These are phyloP conservation scores for Leptoteleia sp. DNA, from an alignment of 1,140 invertebrate species.

Conservation along the genomic window DNA sequence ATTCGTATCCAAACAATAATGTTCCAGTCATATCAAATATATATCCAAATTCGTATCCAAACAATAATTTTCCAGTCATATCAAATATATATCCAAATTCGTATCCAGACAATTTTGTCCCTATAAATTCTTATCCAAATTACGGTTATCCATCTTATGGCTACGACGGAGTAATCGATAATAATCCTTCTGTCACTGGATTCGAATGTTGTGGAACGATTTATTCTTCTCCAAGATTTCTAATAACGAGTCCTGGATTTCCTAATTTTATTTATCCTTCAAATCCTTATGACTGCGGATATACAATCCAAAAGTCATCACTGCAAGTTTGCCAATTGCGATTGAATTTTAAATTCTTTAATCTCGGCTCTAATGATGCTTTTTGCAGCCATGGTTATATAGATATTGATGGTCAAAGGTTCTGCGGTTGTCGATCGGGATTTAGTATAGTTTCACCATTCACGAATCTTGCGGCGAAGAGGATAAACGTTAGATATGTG, in stretches of 20 bases:
- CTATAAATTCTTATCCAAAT: conserved; percentile 22
- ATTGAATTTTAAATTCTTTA: conserved; percentile 82
- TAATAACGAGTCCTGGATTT: conserved; percentile 83
- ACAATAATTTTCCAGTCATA: no score
- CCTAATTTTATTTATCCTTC: conserved; percentile 67
- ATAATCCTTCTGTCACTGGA: no score
- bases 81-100: no score
- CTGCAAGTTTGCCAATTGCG: conserved; percentile 80
- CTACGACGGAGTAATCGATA: no score
- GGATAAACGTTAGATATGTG: conserved; percentile 57
- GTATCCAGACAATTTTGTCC: conserved; percentile 28
- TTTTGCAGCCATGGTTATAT: conserved; percentile 80
- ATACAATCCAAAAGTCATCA: conserved; percentile 79
- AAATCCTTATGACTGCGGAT: conserved; percentile 76
- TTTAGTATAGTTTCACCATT: conserved; percentile 73
- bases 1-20: conserved; percentile 32
- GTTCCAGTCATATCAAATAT: conserved; percentile 6
- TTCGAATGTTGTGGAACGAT: conserved; percentile 76
- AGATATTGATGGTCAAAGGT: conserved; percentile 81
- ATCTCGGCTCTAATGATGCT: conserved; percentile 77
- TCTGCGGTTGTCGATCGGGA: conserved; percentile 83
- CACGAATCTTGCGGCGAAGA: conserved; percentile 43
- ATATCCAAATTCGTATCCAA: conserved; percentile 20
- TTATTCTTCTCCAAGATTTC: conserved; percentile 79
- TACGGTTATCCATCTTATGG: conserved; percentile 42